Base-by-base conservation (phyloP, 92 coral and sea anemone genomes). In the Pocillopora meandrina region DNA sequence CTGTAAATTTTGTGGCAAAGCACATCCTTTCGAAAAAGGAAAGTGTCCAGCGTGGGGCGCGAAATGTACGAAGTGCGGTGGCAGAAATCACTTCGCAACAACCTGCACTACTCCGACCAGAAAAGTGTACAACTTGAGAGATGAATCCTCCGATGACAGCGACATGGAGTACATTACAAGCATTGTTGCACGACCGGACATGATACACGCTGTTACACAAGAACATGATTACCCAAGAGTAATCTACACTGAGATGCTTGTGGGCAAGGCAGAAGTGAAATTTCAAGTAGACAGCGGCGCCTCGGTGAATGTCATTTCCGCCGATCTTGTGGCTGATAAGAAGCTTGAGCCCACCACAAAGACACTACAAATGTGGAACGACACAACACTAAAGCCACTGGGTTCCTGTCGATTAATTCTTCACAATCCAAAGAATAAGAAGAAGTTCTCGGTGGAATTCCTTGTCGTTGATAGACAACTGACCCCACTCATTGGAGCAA, bases 371-470 rank as follows among this genome's bases (percentile, higher is more conserved):
- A 62, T 62, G 65, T 62, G 65, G 65, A 62, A 62, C 20, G 26
- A 62, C n/a, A 62, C 65, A 17, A 62, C 65, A 4, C 76, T 42
- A 6, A 17, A 52, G 33, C 33, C 76, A 17, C 60, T 72, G 23
- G 76, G 76, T 49, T 72, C 62, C 58, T 72, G 76, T 52, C 62
- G 76, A 49, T 23, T 60, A 60, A 34, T 77, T 59, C 56, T 78
- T 36, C 57, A 58, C n/a, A 74, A 84, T 70, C 82, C 82, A 36
- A 84, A 78, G 75, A 86, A 70, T 77, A 31, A 13, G 65, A n/a
- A n/a, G n/a, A 78, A 78, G 73, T 86, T 77, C 49, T 78, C 84
- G 0, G 84, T 78, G 61, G 89, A 78, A 71, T 86, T 86, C 74
- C 56, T 86, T 5, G 89, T 61, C 10, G 84, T 78, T 18, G 68